Percentiles rank a stretch among this genome's conserved stretches.
These are phyloP conservation scores for Choreutis nemorana DNA, from an alignment of 2,888 invertebrate species.

Conservation along the genomic window DNA sequence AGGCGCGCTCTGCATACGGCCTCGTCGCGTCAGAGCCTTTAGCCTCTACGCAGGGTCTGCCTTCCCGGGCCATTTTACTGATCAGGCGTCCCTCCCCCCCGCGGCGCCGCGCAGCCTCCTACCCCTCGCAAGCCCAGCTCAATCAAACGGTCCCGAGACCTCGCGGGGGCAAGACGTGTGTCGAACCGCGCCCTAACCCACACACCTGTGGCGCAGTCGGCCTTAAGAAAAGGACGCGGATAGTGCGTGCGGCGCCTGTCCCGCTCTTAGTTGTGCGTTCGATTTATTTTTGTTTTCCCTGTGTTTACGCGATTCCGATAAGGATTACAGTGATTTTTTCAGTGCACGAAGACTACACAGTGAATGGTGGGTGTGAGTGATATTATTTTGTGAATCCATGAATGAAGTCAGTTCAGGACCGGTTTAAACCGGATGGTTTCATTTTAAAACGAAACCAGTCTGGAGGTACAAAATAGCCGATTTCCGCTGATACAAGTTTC, in stretches of 20 bases:
- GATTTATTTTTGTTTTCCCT: slow-evolving; percentile 19
- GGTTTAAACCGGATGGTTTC: slow-evolving; percentile 28
- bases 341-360: slow-evolving; percentile 21
- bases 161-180: slow-evolving; percentile 24
- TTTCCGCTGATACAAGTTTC: slow-evolving; percentile 32
- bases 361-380: slow-evolving; percentile 15
- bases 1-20: too few species aligned
- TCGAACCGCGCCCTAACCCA: slow-evolving; percentile 7
- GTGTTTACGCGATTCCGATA: slow-evolving; percentile 15
- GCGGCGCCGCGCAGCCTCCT: slow-evolving; percentile 21
- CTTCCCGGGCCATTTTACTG: slow-evolving; percentile 44
- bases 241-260: slow-evolving; percentile 14
- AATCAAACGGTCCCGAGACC: slow-evolving; percentile 33
- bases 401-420: slow-evolving; percentile 23
- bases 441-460: slow-evolving; percentile 26
- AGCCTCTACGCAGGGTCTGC: slow-evolving; percentile 39
- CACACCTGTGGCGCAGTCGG: slow-evolving; percentile 38
- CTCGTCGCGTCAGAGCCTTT: too few species aligned
- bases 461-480: slow-evolving; percentile 20
- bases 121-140: slow-evolving; percentile 16
- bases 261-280: slow-evolving; percentile 19
- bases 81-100: slow-evolving; percentile 24
- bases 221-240: slow-evolving; percentile 14
- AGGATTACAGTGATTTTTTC: slow-evolving; percentile 35
- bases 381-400: slow-evolving; percentile 17